A percentile compares a stretch with the other conserved stretches of the same genome.
phyloP scores from a whole-genome alignment of 2,113 vertebrate species.

The Tychaedon coryphoeus region DNA sequence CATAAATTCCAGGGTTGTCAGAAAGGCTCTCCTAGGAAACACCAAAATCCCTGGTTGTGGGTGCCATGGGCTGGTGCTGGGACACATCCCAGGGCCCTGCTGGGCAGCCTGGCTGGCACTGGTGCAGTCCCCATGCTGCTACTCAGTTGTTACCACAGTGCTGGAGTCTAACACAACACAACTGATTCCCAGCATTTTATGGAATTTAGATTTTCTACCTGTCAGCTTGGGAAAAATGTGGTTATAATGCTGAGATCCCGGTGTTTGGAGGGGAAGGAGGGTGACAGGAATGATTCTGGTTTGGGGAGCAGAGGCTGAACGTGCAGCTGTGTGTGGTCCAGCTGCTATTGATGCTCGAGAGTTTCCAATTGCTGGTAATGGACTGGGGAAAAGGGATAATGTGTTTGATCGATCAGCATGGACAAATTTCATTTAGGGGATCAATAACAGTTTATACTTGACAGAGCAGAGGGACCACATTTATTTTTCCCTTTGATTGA shows the following conservation, averaged over 20 bases:
- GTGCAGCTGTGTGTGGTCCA: constrained; percentile 80
- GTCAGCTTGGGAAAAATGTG: constrained; percentile 4
- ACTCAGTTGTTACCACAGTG: fast-evolving
- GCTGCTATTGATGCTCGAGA: constrained; percentile 86
- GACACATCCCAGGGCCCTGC: fast-evolving
- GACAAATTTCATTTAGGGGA: constrained; percentile 99
- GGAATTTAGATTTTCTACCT: constrained; percentile 25
- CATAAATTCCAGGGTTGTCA: fast-evolving
- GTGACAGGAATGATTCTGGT: neutral
- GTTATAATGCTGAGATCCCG: neutral
- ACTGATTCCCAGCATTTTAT: neutral
- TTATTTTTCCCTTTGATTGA: constrained; percentile 96
- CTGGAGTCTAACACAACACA: neutral
- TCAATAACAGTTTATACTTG: constrained; percentile 99
- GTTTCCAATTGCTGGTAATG: constrained; percentile 94
- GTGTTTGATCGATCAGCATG: constrained; percentile 98
- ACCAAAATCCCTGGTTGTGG: fast-evolving
- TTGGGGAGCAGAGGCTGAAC: constrained; percentile 71
- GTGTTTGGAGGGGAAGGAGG: neutral
- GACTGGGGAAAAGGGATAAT: constrained; percentile 95
- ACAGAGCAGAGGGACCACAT: constrained; percentile 91
- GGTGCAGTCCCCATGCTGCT: fast-evolving
- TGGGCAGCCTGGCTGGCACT: fast-evolving
- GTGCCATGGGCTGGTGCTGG: neutral
- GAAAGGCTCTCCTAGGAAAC: neutral